phyloP scores from a whole-genome alignment of 1,140 invertebrate species.

The Hypsibius dujardini region DNA sequence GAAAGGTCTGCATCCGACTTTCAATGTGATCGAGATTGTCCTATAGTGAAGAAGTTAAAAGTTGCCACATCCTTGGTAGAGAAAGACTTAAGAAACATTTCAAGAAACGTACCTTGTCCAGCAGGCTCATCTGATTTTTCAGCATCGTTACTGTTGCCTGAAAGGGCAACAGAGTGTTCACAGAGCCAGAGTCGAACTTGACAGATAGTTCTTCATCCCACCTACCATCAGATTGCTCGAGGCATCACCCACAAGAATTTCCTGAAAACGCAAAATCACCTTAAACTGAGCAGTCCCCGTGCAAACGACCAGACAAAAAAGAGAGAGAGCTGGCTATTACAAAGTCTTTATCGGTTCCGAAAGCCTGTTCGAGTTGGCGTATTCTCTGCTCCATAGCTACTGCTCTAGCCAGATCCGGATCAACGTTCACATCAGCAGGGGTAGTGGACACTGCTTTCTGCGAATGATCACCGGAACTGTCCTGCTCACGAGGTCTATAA shows the following conservation, averaged over 20 bases:
- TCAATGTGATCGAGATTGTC: constrained; percentile 6
- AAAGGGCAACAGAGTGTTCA: no score
- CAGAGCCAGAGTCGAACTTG: no score
- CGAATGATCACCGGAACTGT: no score
- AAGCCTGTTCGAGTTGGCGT: background rate
- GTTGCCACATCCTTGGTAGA: no score
- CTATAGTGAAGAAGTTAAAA: no score
- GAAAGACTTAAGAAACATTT: no score
- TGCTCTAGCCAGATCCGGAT: background rate
- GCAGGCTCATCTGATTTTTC: constrained; percentile 5
- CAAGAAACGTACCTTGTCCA: no score
- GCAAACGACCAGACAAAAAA: background rate
- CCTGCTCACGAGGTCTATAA: no score
- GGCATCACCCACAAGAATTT: background rate
- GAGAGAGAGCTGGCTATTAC: no score
- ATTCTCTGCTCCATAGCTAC: background rate
- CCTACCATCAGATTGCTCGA: background rate
- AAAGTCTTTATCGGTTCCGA: background rate
- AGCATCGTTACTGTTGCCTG: background rate
- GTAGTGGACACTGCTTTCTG: no score
- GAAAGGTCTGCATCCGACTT: constrained; percentile 9
- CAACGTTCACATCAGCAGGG: no score
- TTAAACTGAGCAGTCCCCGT: background rate
- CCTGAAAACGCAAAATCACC: background rate
- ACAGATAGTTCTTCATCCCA: no score